These are phyloP conservation scores for Caradrina clavipalpis DNA, from an alignment of 2,888 invertebrate species.

Conservation along the genomic window DNA sequence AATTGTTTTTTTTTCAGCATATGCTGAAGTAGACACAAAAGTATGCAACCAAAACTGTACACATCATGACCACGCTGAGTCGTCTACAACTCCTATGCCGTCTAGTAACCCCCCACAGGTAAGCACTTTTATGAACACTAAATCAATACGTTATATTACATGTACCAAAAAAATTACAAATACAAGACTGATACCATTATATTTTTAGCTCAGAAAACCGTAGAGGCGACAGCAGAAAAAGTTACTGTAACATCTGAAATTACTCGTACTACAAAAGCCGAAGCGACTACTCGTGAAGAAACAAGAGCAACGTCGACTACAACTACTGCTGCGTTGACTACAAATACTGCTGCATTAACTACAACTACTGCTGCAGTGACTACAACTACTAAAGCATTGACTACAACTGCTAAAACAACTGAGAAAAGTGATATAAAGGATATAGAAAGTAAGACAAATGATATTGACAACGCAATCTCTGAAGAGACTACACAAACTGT, in stretches of 20 bases:
- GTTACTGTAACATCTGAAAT: background rate
- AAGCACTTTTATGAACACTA: slow-evolving; percentile 30
- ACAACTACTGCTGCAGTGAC: background rate
- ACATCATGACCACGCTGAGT: background rate
- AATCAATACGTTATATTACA: slow-evolving; percentile 7
- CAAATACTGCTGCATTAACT: background rate
- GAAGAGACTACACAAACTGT: background rate
- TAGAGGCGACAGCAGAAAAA: slow-evolving; percentile 12
- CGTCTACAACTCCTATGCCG: background rate
- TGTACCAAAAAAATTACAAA: slow-evolving; percentile 18
- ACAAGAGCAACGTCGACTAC: slow-evolving; percentile 8
- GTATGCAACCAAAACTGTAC: slow-evolving; percentile 51
- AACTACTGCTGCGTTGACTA: no score
- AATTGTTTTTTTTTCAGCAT: slow-evolving; percentile 50
- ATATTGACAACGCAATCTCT: slow-evolving; percentile 34
- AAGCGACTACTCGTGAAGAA: slow-evolving; percentile 9
- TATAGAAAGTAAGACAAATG: slow-evolving; percentile 12
- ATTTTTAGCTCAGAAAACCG: slow-evolving; percentile 22
- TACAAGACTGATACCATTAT: slow-evolving; percentile 37
- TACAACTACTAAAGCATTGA: background rate
- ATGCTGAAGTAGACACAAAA: slow-evolving; percentile 34
- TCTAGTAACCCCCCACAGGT: background rate
- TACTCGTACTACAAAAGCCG: background rate
- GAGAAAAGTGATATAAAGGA: slow-evolving; percentile 9
- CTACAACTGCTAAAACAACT: slow-evolving; percentile 11